Base-by-base conservation (phyloP, 30 jellyfish, hydroid and myxozoan species). In the Aurelia sp. region DNA sequence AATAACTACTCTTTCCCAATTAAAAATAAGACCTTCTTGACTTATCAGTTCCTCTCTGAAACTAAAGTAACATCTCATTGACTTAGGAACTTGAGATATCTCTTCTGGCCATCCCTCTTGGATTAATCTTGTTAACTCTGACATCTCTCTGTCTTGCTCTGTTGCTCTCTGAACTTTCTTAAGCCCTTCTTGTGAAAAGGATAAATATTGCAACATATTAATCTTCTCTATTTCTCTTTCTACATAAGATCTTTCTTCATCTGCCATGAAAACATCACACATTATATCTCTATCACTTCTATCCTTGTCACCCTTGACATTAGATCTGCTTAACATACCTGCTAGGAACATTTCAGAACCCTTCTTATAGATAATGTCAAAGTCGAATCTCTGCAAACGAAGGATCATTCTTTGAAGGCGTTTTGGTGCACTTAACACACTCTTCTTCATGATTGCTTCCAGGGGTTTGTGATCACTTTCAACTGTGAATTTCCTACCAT, bases 101-200 rank as follows among this genome's bases (percentile, higher is more conserved):
- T 41, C 72, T 30, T 72, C 82, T 51, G 88, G 93, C 88, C 93
- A 84, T 51, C 90, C 93, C 38, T 67, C 50, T 84, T 76, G 87
- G 76, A 76, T 61, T 76, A 76, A 38, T 27, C 68, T 72, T 22
- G 44, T 72, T 3, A 72, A 72, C 44, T 72, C 83, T 72, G 70
- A 44, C 83, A 72, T 72, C 67, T 72, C 51, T 72, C 57, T 72
- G 68, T 72, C 83, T 72, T 72, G 40, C 83, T 72, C 83, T 41
- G 83, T 72, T 72, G 83, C 83, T 72, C 21, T 72, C 68, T 72
- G 83, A 72, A 70, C 81, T 70, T 47, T 70, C 31, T 13, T 33
- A 70, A 72, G 83, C 41, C 83, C 83, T 38, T 72, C 83, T 72
- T 72, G 83, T 72, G 83, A 72, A 72, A 72, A 53, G 41, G 83